These are phyloP conservation scores for Argyresthia albistria DNA, from an alignment of 2,888 invertebrate genomes.

Conservation along the genomic window DNA sequence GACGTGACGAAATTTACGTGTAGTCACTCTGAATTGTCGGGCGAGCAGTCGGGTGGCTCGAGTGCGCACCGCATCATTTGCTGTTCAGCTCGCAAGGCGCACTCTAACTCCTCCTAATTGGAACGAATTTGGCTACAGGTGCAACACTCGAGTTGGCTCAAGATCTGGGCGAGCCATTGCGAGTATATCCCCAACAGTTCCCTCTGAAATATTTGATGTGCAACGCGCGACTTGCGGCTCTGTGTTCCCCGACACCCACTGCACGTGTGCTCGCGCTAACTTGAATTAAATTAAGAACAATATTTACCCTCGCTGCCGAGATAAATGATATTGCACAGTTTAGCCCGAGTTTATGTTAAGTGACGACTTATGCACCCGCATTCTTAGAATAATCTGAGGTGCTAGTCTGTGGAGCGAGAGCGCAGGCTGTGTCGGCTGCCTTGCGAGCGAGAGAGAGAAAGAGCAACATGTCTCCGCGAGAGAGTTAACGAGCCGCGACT, in stretches of 20 bases:
- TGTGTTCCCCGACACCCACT: conserved; percentile 13
- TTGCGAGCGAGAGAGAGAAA: conserved; percentile 20
- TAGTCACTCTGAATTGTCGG: conserved; percentile 55
- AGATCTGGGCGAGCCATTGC: conserved; percentile 66
- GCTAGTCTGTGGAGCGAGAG: neutral
- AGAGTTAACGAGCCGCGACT: conserved; percentile 31
- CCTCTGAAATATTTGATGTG: conserved; percentile 64
- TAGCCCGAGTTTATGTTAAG: conserved; percentile 54
- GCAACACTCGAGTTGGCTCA: conserved; percentile 68
- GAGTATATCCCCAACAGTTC: conserved; percentile 53
- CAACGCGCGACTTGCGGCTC: conserved; percentile 53
- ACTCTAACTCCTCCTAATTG: conserved; percentile 70
- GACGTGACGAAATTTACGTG: conserved; percentile 49
- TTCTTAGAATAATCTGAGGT: conserved; percentile 38
- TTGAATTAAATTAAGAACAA: conserved; percentile 70
- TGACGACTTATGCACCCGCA: conserved; percentile 57
- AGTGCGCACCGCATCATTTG: conserved; percentile 65
- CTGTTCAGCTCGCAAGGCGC: conserved; percentile 64
- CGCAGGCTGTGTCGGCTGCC: conserved; percentile 17
- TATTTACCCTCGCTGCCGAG: conserved; percentile 60
- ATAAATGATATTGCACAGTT: conserved; percentile 66
- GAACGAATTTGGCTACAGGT: conserved; percentile 72
- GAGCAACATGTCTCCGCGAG: conserved; percentile 22
- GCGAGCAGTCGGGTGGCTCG: conserved; percentile 9
- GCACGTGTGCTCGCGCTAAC: conserved; percentile 36